Conservation (phyloP, 2,113 vertebrate genomes). For the Ammodramus savannarum region DNA sequence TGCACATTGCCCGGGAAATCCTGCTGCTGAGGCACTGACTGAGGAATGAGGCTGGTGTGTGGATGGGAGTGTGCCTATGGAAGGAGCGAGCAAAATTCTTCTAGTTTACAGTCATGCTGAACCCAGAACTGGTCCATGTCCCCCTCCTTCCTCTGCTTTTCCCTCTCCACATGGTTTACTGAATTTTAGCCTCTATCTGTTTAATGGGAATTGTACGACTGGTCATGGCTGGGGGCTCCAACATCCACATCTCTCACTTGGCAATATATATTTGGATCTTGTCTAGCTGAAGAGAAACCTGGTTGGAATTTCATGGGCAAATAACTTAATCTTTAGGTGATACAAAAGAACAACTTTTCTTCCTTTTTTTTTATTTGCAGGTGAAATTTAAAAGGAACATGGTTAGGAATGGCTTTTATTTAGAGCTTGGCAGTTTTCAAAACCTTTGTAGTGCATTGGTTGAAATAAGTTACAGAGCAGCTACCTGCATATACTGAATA, state of each 20-base stretch:
- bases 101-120: not conserved
- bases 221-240: not conserved
- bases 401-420: not conserved
- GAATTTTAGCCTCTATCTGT: not conserved
- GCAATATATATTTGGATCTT: not conserved
- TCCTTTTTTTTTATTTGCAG: not conserved
- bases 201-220: not conserved
- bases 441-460: not conserved
- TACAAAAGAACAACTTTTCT: not conserved
- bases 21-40: not conserved
- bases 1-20: not conserved
- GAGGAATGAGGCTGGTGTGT: not conserved
- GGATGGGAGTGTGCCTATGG: not conserved
- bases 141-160: not conserved
- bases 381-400: not conserved
- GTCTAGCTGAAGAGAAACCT: not conserved
- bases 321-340: not conserved
- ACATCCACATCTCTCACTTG: not conserved
- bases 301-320: not conserved
- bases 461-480: not conserved
- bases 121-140: not conserved
- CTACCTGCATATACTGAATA: not conserved
- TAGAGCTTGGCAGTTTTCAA: not conserved
- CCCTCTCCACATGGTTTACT: not conserved
- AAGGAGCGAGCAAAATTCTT: not conserved